Evolutionary conservation across 2,797 vertebrate genomes (phyloP).

Genomic region (Peromyscus nudipes): DNA sequence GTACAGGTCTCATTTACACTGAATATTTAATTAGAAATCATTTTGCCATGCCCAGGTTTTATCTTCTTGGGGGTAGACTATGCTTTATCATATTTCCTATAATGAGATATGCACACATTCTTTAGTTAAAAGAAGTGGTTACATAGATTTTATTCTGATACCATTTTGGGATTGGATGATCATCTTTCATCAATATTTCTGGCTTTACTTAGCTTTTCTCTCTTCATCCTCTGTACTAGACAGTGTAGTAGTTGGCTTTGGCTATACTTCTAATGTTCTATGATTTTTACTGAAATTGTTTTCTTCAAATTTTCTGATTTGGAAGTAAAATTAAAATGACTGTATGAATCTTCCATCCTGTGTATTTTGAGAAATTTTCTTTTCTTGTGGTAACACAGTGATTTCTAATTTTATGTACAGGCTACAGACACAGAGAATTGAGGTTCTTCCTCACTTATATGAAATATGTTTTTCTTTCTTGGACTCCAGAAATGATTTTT

Average conservation of each 20-base stretch:
- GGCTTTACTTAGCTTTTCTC: not conserved
- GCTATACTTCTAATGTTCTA: not conserved
- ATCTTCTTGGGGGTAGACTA: not conserved
- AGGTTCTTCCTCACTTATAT: not conserved
- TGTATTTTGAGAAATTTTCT: slow-evolving; percentile 2
- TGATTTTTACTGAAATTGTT: slow-evolving; percentile 40
- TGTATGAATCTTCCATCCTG: not conserved
- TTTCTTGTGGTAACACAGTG: not conserved
- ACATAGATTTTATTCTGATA: not conserved
- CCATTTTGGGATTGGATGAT: not conserved
- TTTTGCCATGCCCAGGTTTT: not conserved
- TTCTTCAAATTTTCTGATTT: slow-evolving; percentile 36
- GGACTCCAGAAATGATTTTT: slow-evolving; percentile 11
- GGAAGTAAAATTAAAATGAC: not conserved
- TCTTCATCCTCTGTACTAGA: not conserved
- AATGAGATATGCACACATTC: not conserved
- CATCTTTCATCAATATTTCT: not conserved
- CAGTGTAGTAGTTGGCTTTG: not conserved
- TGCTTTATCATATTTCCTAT: not conserved
- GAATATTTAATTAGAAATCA: not conserved
- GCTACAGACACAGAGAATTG: not conserved
- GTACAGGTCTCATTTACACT: not conserved
- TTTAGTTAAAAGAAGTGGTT: slow-evolving; percentile 27
- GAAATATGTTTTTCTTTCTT: not conserved
- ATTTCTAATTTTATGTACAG: not conserved